These are phyloP conservation scores for Venustaconcha ellipsiformis DNA, from an alignment of 1,140 invertebrate species.

Conservation along the genomic window DNA sequence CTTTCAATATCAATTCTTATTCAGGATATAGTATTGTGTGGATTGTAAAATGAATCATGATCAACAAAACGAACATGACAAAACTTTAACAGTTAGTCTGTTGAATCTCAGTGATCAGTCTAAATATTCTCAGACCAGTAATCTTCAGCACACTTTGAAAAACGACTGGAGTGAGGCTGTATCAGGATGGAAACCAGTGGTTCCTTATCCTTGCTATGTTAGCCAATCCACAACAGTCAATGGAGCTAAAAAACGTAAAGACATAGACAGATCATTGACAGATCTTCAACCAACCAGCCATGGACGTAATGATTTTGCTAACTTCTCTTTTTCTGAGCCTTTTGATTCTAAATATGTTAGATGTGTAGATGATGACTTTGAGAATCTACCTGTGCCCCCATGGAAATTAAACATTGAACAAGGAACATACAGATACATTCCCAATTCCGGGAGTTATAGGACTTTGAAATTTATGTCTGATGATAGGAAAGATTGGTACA, in stretches of 20 bases:
- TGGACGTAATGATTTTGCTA: conserved; percentile 12
- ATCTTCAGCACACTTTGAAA: conserved; percentile 5
- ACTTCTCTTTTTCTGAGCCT: conserved; percentile 5
- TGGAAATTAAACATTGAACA: conserved; percentile 61
- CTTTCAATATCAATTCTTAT: no score
- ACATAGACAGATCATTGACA: conserved; percentile 13
- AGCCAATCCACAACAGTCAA: conserved; percentile 12
- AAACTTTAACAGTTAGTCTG: conserved; percentile 27
- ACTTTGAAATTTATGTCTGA: conserved; percentile 44
- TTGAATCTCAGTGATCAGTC: conserved; percentile 31
- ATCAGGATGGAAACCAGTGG: conserved; percentile 41
- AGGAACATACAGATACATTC: conserved; percentile 57
- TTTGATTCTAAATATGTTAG: conserved; percentile 25
- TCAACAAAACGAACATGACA: conserved; percentile 35
- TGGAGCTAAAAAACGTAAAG: conserved; percentile 19
- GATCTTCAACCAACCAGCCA: conserved; percentile 18
- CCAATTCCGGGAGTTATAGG: conserved; percentile 56
- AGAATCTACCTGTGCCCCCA: conserved; percentile 26
- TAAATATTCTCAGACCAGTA: conserved; percentile 25
- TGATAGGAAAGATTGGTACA: conserved; percentile 45
- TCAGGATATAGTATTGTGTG: neutral
- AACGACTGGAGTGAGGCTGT: conserved; percentile 49
- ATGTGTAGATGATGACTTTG: conserved; percentile 46
- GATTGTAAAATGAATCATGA: conserved; percentile 29
- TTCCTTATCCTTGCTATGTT: conserved; percentile 32